Base-by-base conservation (phyloP, 2,797 vertebrate genomes). In the Pantherophis alleghaniensis region DNA sequence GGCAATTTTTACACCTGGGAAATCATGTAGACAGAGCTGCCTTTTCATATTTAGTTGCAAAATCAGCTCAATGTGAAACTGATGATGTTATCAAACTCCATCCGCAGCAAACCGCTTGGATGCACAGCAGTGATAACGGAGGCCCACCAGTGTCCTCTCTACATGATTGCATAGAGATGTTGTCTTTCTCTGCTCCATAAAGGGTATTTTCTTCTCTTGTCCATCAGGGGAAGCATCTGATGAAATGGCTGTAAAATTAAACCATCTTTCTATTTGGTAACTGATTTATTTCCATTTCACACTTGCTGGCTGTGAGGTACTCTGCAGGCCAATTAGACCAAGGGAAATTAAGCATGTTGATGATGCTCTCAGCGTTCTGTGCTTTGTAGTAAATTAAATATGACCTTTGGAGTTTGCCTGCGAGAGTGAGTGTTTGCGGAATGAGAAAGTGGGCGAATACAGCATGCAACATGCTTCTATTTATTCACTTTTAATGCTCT, bases 371-470 rank as follows among this genome's bases (percentile, higher is more conserved):
- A 0, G 59, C 88, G 13, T 74, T 88, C 59, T 7, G 47, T 32
- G 91, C 92, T 92, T 0, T 89, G 83, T 93, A 90, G 87, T 94
- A 28, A 96, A 95, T 95, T 92, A 94, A 94, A 93, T 95, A 93
- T 92, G 91, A 88, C 10, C 79, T 95, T 91, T 24, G 87, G 89
- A 92, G 26, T 66, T 83, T 83, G 94, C 63, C 22, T 42, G 18
- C 90, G 26, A 92, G 26, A 92, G 55, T 91, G 28, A 92, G 57
- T 83, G 93, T 57, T 88, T 95, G 63, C 61, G 12, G 69, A 95
- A 79, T 89, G 10, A 92, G 88, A 90, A 94, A 90, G 59, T 95
- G 18, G 3, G 37, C 1, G 4, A 47, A 55, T 87, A 12, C 20
- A 28, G 92, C 86, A 90, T 86, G 57, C 79, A 59, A 2, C 14